Base-by-base conservation (phyloP, 2,888 invertebrate species). In the Melipona bicolor region DNA sequence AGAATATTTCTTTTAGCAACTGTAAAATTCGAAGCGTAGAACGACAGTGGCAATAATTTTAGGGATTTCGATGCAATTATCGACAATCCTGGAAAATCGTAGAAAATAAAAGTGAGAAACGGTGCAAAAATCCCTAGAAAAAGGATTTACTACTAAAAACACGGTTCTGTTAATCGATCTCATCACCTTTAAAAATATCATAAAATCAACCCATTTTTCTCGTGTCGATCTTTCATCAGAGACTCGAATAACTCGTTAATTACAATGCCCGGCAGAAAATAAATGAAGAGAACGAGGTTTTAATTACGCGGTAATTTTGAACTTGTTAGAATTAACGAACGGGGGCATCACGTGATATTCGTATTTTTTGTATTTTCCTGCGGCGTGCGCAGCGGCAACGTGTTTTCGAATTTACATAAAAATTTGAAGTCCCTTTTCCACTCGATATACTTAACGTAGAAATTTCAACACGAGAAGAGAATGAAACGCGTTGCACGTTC, bases 401-500 rank as follows among this genome's bases (percentile, higher is more conserved):
- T 65, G 43, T 43, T 36, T n/a, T 68, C 81, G 86, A 88, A 90
- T 91, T 90, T 90, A 88, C 90, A 91, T 91, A 87, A 86, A 87
- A 90, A 90, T 91, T 89, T 83, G 72, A 82, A 80, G 84, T 70
- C 78, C 21, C 84, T 84, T 79, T 86, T 87, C 88, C 81, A 88
- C 74, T 85, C 81, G 69, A 83, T 87, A 83, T 89, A 90, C 89
- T 90, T 89, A 87, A 90, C 88, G 89, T 86, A 79, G 84, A 85
- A 80, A 87, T 88, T 86, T 81, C 79, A 83, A 71, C 78, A 68
- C 83, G 85, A 2, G 43, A 89, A 70, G 83, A 84, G 76, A 84
- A 69, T 56, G 74, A 68, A 73, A 70, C 89, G 91, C 90, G 92
- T 91, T 90, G 87, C 86, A 88, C 87, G 85, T 88, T 91, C 84